Evolutionary conservation across 2,113 vertebrate species (phyloP).

Genomic region (Oriolus oriolus): DNA sequence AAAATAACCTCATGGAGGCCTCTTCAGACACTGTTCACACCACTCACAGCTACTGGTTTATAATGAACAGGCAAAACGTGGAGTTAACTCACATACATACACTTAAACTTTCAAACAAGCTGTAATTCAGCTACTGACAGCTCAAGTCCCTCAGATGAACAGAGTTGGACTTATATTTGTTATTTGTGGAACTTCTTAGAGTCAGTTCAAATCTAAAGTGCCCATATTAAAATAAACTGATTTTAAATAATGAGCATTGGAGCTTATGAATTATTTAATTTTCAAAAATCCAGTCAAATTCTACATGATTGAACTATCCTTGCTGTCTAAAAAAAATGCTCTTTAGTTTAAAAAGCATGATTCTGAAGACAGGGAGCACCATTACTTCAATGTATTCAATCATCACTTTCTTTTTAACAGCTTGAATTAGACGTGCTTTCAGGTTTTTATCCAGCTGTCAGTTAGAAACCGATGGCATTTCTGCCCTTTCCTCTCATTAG

Average conservation of each 20-base stretch:
- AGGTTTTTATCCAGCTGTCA: conserved; percentile 33
- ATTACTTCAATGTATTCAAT: conserved; percentile 38
- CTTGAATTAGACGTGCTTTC: conserved; percentile 32
- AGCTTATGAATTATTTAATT: neutral
- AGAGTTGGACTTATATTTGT: neutral
- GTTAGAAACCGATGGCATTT: conserved; percentile 23
- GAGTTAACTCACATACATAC: neutral
- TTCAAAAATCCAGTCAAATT: neutral
- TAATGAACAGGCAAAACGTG: neutral
- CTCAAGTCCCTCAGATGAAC: neutral
- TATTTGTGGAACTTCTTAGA: neutral
- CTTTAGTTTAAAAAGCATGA: neutral
- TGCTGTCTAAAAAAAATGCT: neutral
- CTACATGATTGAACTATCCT: neutral
- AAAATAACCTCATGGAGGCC: neutral
- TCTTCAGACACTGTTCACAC: neutral
- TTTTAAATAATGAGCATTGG: conserved; percentile 20
- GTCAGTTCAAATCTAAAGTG: neutral
- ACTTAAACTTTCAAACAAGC: neutral
- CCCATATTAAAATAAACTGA: neutral
- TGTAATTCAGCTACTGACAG: neutral
- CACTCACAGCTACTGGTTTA: neutral
- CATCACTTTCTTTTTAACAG: conserved; percentile 44
- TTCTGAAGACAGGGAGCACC: neutral
- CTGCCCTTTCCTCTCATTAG: conserved; percentile 56